Evolutionary conservation across 2,888 invertebrate genomes (phyloP).

Genomic region (Eilema depressum): DNA sequence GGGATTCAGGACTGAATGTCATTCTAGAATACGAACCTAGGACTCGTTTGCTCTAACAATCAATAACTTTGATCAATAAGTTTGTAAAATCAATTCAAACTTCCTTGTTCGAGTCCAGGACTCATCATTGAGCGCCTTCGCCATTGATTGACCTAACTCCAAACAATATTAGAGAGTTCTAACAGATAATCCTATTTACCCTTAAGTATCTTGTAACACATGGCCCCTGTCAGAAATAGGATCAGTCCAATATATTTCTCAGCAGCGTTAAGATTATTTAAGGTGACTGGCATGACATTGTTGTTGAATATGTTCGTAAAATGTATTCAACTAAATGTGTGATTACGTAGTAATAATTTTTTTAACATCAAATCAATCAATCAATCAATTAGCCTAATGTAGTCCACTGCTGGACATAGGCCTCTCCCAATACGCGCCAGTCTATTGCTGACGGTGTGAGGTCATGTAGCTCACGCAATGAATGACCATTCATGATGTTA

Average conservation of each 20-base stretch:
- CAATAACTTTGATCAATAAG: neutral
- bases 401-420: too few relatives aligned
- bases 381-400: too few relatives aligned
- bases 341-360: too few relatives aligned
- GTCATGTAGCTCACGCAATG: too few relatives aligned
- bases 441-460: too few relatives aligned
- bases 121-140: neutral
- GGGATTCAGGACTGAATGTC: too few relatives aligned
- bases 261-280: neutral
- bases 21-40: too few relatives aligned
- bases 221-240: neutral
- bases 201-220: slow-evolving; percentile 1
- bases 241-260: neutral
- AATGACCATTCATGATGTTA: too few relatives aligned
- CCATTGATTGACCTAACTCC: neutral
- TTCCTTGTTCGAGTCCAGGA: neutral
- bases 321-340: neutral
- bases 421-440: too few relatives aligned
- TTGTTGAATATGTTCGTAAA: neutral
- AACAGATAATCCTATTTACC: neutral
- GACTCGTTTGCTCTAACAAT: too few relatives aligned
- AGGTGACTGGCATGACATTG: neutral
- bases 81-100: neutral
- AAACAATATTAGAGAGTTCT: neutral
- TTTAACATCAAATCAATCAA: too few relatives aligned